Conservation (phyloP, 2,797 vertebrate species). For the Ceryle rudis region DNA sequence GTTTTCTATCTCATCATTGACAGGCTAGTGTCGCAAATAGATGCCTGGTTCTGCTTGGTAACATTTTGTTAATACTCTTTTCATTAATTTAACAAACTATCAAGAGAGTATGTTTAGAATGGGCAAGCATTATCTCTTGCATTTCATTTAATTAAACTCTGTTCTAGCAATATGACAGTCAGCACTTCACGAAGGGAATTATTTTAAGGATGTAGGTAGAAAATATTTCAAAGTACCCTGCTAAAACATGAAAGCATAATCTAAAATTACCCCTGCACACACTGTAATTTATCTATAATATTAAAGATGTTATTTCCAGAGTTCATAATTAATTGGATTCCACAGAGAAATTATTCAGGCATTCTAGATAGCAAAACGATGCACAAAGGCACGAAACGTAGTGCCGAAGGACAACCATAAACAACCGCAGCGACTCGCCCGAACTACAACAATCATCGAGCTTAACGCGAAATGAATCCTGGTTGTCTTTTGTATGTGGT, state of each 20-base stretch:
- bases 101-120: slow-evolving; percentile 72
- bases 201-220: slow-evolving; percentile 69
- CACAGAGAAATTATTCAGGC: slow-evolving; percentile 71
- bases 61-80: slow-evolving; percentile 65
- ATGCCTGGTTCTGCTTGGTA: slow-evolving; percentile 61
- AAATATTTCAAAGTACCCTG: slow-evolving; percentile 67
- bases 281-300: slow-evolving; percentile 71
- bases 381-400: slow-evolving; percentile 56
- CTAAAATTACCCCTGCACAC: slow-evolving; percentile 64
- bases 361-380: slow-evolving; percentile 62
- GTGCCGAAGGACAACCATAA: slow-evolving; percentile 64
- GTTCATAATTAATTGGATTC: slow-evolving; percentile 78
- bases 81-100: slow-evolving; percentile 79
- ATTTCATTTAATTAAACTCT: slow-evolving; percentile 80
- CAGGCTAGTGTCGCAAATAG: slow-evolving; percentile 36
- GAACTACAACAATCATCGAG: slow-evolving; percentile 61
- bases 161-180: slow-evolving; percentile 69
- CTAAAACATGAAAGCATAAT: slow-evolving; percentile 70
- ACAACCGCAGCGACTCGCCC: slow-evolving; percentile 37
- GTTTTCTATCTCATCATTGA: slow-evolving; percentile 21
- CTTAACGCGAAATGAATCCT: slow-evolving; percentile 69
- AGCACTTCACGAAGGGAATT: slow-evolving; percentile 72
- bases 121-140: slow-evolving; percentile 74
- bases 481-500: slow-evolving; percentile 51
- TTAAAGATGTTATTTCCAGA: slow-evolving; percentile 74